A percentile compares a stretch with the other conserved stretches of the same genome.
Evolutionary conservation across 2,888 invertebrate genomes (phyloP).

Genomic region (Bombylius discolor): DNA sequence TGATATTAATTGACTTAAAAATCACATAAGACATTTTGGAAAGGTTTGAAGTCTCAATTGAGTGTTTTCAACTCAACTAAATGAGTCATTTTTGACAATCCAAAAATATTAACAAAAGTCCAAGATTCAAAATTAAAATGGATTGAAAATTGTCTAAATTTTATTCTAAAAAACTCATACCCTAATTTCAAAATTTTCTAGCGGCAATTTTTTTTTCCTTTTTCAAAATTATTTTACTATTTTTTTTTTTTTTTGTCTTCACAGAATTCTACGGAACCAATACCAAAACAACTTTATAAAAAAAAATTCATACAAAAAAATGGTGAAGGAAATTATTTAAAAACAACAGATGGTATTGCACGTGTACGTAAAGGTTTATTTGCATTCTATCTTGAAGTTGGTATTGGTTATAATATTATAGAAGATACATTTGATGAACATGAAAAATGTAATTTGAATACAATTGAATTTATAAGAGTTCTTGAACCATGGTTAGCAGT

Average conservation of each 20-base stretch:
- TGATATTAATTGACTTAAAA: too few relatives aligned
- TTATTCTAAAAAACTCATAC: too few relatives aligned
- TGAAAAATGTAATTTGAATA: slow-evolving; percentile 20
- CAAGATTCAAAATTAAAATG: too few relatives aligned
- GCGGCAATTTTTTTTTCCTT: too few relatives aligned
- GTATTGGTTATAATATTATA: slow-evolving; percentile 15
- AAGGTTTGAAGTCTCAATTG: too few relatives aligned
- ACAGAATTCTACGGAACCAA: slow-evolving; percentile 28
- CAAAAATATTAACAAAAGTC: too few relatives aligned
- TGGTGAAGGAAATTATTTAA: slow-evolving; percentile 34
- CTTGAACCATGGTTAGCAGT: slow-evolving; percentile 28
- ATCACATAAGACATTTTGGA: too few relatives aligned
- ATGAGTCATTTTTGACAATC: too few relatives aligned
- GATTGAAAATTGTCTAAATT: too few relatives aligned
- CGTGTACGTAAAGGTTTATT: slow-evolving; percentile 29
- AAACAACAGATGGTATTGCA: slow-evolving; percentile 39
- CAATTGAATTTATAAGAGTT: slow-evolving; percentile 26
- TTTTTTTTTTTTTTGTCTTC: too few relatives aligned
- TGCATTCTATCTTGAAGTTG: slow-evolving; percentile 17
- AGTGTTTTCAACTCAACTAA: too few relatives aligned
- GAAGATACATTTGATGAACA: slow-evolving; percentile 19
- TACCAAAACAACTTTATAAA: slow-evolving; percentile 39
- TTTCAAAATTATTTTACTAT: background rate
- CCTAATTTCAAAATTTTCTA: too few relatives aligned
- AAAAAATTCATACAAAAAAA: slow-evolving; percentile 41